Conservation (phyloP, 2,113 vertebrate genomes). For the Lamprotornis superbus region DNA sequence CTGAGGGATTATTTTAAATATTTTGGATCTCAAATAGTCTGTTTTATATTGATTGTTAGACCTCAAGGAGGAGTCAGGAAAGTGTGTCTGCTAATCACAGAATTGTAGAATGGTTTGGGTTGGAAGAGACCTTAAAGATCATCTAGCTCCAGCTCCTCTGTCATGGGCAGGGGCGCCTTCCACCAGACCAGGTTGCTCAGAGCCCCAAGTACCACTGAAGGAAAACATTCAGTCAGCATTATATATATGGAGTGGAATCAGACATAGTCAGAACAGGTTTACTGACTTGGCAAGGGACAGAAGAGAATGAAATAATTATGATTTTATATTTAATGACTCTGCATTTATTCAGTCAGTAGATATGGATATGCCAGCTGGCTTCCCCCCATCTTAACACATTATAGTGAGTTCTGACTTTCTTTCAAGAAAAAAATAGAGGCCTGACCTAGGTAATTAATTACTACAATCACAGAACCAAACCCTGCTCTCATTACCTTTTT, state of each 20-base stretch:
- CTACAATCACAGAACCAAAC: conserved; percentile 26
- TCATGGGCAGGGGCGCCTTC: neutral
- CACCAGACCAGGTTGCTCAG: neutral
- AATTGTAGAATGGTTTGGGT: neutral
- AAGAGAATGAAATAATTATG: conserved; percentile 7
- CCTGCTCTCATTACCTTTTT: neutral
- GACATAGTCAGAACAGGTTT: neutral
- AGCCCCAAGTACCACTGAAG: neutral
- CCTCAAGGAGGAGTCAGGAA: neutral
- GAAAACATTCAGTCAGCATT: neutral
- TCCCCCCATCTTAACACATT: neutral
- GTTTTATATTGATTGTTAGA: neutral
- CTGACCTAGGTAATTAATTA: conserved; percentile 28
- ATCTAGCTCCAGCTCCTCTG: neutral
- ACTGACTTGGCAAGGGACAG: neutral
- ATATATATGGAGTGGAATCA: neutral
- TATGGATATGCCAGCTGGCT: conserved; percentile 15
- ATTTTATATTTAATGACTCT: conserved; percentile 12
- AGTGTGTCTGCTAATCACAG: neutral
- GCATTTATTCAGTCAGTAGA: conserved; percentile 33
- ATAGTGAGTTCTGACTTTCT: neutral
- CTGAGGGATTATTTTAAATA: neutral
- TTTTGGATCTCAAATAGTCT: neutral
- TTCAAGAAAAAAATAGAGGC: conserved; percentile 12
- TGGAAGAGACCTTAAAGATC: neutral